phyloP scores from a whole-genome alignment of 2,113 vertebrate genomes.

The Phocoena sinus region DNA sequence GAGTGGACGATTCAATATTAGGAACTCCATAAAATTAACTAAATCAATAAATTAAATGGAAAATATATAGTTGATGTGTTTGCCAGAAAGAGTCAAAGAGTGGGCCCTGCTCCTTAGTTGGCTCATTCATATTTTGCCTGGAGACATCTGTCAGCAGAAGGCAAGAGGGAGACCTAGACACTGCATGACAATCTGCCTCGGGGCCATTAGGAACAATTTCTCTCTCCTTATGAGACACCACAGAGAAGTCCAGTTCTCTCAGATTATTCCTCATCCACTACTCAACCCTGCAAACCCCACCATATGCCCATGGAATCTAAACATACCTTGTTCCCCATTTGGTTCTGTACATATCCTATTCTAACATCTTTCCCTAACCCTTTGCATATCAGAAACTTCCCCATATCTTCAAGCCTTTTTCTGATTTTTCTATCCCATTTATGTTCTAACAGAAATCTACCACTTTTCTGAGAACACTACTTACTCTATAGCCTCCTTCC shows the following conservation, averaged over 20 bases:
- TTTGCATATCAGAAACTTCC: background rate
- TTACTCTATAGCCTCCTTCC: background rate
- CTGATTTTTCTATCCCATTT: background rate
- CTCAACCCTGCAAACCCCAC: background rate
- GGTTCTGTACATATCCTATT: background rate
- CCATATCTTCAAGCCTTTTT: background rate
- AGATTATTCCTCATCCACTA: background rate
- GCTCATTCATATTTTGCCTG: background rate
- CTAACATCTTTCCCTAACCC: background rate
- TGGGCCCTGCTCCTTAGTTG: background rate
- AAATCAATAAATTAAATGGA: background rate
- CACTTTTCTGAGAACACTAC: background rate
- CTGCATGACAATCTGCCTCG: background rate
- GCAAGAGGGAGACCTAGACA: background rate
- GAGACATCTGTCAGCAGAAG: background rate
- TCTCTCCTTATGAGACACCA: background rate
- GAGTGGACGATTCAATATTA: background rate
- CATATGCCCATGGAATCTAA: background rate
- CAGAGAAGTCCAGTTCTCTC: background rate
- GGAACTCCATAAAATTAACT: background rate
- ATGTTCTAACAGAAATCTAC: background rate
- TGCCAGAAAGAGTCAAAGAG: background rate
- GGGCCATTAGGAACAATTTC: background rate
- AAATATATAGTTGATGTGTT: background rate
- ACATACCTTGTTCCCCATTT: background rate